These are phyloP conservation scores for Gila orcuttii DNA, from an alignment of 2,113 vertebrate species.

Conservation along the genomic window DNA sequence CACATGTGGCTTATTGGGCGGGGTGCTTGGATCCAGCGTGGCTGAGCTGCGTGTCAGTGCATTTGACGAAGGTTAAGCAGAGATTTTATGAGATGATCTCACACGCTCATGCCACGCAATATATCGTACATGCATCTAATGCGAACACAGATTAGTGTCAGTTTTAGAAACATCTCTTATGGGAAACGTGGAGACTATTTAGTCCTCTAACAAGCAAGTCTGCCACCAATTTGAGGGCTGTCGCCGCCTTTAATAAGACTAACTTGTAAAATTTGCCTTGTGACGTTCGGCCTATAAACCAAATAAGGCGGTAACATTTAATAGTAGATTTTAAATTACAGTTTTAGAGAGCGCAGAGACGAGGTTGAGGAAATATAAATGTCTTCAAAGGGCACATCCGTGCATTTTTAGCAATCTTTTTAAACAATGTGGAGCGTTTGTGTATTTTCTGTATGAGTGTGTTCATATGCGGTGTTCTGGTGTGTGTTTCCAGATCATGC, in stretches of 20 bases:
- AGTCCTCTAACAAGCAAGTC: constrained; percentile 12
- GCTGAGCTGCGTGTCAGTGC: constrained; percentile 46
- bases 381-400: constrained; percentile 1
- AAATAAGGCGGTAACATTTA: neutral
- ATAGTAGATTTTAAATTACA: constrained; percentile 23
- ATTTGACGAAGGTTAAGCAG: constrained; percentile 14
- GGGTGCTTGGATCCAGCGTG: constrained; percentile 56
- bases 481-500: constrained; percentile 58
- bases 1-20: constrained; percentile 62
- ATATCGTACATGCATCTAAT: neutral
- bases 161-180: constrained; percentile 8
- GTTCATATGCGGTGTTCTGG: constrained; percentile 28
- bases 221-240: constrained; percentile 18
- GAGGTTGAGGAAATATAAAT: constrained; percentile 5
- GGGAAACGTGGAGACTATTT: constrained; percentile 1
- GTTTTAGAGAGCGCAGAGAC: neutral
- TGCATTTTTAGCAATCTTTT: neutral
- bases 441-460: neutral
- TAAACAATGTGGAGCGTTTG: neutral
- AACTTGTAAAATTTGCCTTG: constrained; percentile 23
- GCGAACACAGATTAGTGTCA: constrained; percentile 3
- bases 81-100: constrained; percentile 25
- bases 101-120: constrained; percentile 6
- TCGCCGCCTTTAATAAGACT: constrained; percentile 10
- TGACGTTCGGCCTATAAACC: constrained; percentile 13